Evolutionary conservation across 1,140 invertebrate species (phyloP), one percentile per base, ranked within the genome.

Genomic region (Ptiloglossa arizonensis): DNA sequence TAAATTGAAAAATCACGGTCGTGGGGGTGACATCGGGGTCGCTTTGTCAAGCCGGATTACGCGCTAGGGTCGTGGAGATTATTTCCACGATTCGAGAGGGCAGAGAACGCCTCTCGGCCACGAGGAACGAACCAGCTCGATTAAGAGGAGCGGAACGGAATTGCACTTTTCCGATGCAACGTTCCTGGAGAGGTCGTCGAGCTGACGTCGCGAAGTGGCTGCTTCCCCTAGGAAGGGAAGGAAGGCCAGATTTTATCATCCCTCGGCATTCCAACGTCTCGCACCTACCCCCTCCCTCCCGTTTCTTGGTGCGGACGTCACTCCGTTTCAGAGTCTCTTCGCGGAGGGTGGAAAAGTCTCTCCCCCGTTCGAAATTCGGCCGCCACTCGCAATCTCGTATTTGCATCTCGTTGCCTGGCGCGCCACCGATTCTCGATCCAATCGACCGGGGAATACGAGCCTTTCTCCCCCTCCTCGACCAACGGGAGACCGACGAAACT

Each of bases 11-110:
- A 76, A 76, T 76, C 73, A 48, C 41, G 13, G 66, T 29, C 54
- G 15, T 0, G 22, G 54, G 22, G 52, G 35, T 13, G 5, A 32
- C 17, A 17, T 9, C 15, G 17, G 50, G n/a, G 5, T 29, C 64
- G 73, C 57, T 72, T 71, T 72, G 67, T 78, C 67, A 41, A 63
- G 75, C 56, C 54, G 46, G 75, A 74, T 82, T 82, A 78, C 79
- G 68, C 35, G 17, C 5, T 59, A 38, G 50, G 44, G 54, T 27
- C 35, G 50, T 9, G 54, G 54, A 62, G 70, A 79, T 79, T 79
- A 67, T 68, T 74, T 32, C 70, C 56, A 41, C 27, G 63, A 69
- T 74, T 59, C 24, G 29, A 56, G 56, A 22, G 54, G 13, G 48
- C n/a, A n/a, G n/a, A n/a, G 64, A 15, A 32, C 44, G 41, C 60